Evolutionary conservation across 2,888 invertebrate species (phyloP).

Genomic region (Archaeoteleia sp.): DNA sequence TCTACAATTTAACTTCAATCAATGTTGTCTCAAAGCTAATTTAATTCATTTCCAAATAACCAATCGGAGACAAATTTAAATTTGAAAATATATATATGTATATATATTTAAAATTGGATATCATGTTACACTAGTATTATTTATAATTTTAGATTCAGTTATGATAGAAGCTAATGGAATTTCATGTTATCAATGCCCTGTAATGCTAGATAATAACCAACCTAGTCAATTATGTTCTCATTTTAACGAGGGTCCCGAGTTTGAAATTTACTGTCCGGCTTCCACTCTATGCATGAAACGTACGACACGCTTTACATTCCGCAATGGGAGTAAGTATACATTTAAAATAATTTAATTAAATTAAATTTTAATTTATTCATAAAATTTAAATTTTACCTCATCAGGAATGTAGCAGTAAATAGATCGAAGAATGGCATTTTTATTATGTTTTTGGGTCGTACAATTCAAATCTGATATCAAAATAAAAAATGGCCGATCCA

Average conservation of each 20-base stretch:
- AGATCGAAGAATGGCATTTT: too few relatives aligned
- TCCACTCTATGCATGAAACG: slow-evolving; percentile 91
- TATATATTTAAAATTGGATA: too few relatives aligned
- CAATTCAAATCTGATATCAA: not conserved
- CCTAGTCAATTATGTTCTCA: slow-evolving; percentile 80
- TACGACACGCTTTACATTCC: slow-evolving; percentile 76
- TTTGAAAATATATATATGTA: too few relatives aligned
- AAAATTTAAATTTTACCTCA: too few relatives aligned
- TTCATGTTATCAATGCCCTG: slow-evolving; percentile 43
- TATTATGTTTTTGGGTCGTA: too few relatives aligned
- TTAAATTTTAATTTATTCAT: not conserved
- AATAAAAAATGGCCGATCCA: too few relatives aligned
- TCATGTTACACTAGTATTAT: too few relatives aligned
- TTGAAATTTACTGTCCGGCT: slow-evolving; percentile 84
- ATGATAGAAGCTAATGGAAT: slow-evolving; percentile 27
- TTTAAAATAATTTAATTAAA: slow-evolving; percentile 12
- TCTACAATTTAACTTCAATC: too few relatives aligned
- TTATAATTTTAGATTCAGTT: slow-evolving; percentile 20
- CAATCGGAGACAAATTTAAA: too few relatives aligned
- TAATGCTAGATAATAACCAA: slow-evolving; percentile 23
- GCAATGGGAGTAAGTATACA: slow-evolving; percentile 80
- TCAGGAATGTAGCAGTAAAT: too few relatives aligned
- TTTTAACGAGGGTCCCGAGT: slow-evolving; percentile 84
- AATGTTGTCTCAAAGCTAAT: too few relatives aligned
- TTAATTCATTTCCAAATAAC: too few relatives aligned